Conservation (phyloP, 2,797 vertebrate species). For the Muscicapa striata region DNA sequence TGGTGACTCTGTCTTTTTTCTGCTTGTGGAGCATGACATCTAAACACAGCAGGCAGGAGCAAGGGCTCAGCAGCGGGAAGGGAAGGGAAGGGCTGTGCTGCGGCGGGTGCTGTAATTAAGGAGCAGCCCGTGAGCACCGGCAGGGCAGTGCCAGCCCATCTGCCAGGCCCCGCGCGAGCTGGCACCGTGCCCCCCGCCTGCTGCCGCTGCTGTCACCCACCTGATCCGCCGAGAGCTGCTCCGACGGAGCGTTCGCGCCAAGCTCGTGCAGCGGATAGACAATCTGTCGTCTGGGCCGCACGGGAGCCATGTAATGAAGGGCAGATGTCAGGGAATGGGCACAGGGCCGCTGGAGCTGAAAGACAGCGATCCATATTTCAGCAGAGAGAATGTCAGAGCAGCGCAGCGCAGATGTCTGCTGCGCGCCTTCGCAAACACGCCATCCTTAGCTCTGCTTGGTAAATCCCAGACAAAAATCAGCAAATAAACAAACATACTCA, state of each 20-base stretch:
- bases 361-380: conserved; percentile 78
- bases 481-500: conserved; percentile 81
- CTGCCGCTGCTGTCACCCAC: conserved; percentile 85
- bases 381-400: conserved; percentile 73
- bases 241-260: conserved; percentile 87
- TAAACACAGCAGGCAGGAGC: background rate
- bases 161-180: conserved; percentile 74
- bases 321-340: conserved; percentile 85
- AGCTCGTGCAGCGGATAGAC: conserved; percentile 93
- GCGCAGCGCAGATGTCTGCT: conserved; percentile 73
- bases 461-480: conserved; percentile 71
- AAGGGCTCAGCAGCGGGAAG: too few species aligned
- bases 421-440: conserved; percentile 70
- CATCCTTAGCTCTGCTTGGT: conserved; percentile 70
- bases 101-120: conserved; percentile 76
- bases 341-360: conserved; percentile 82
- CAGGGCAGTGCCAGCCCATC: conserved; percentile 78
- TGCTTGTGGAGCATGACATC: background rate
- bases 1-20: background rate
- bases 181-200: conserved; percentile 75
- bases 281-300: conserved; percentile 92
- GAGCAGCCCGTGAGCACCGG: conserved; percentile 70
- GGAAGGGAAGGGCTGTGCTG: too few species aligned
- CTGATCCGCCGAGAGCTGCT: conserved; percentile 87
- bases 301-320: conserved; percentile 88